A percentile compares a stretch with the other conserved stretches of the same genome.
Evolutionary conservation across 2,113 vertebrate species (phyloP).

Genomic region (Lycocorax pyrrhopterus): DNA sequence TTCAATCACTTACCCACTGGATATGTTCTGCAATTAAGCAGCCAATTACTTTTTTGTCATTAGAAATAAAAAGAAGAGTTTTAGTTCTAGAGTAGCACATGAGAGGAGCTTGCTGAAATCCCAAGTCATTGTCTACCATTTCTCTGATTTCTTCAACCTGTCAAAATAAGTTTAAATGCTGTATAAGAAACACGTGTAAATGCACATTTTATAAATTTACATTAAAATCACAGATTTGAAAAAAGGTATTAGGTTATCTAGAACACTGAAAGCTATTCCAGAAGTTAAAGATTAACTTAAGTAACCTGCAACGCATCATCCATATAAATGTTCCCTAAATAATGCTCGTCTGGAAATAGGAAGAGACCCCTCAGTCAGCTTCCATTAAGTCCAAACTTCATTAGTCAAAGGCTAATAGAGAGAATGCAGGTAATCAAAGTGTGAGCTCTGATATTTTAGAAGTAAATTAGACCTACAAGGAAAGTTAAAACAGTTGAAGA

Average conservation of each 20-base stretch:
- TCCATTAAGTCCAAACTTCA: not conserved
- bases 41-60: slow-evolving; percentile 95
- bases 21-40: slow-evolving; percentile 99
- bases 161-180: slow-evolving; percentile 35
- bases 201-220: not conserved
- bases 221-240: not conserved
- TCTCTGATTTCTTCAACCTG: slow-evolving; percentile 98
- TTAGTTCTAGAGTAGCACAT: slow-evolving; percentile 95
- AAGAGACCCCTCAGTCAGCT: not conserved
- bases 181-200: not conserved
- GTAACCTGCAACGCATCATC: not conserved
- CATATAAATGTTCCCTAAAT: not conserved
- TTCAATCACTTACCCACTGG: slow-evolving; percentile 84
- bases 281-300: not conserved
- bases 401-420: not conserved
- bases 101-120: slow-evolving; percentile 94
- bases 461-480: not conserved
- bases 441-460: not conserved
- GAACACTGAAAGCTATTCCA: not conserved
- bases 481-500: not conserved
- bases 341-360: accelerated
- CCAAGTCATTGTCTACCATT: slow-evolving; percentile 98
- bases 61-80: slow-evolving; percentile 97
- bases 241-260: not conserved
- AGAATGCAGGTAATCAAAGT: not conserved